Base-by-base conservation (phyloP, 2,888 invertebrate species). In the Scaeva pyrastri region DNA sequence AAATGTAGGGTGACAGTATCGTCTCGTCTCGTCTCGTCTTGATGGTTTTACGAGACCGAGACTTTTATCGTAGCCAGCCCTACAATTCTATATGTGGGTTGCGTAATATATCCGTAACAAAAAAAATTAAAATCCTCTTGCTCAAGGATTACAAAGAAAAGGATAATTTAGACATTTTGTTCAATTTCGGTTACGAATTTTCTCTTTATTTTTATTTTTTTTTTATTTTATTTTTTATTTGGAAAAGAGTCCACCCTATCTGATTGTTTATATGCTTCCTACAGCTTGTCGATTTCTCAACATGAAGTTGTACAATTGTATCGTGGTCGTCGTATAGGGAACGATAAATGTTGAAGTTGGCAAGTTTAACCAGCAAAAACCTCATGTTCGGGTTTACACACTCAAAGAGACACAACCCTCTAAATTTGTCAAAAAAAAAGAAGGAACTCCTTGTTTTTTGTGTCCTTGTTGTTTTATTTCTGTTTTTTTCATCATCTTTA, bases 141-240 rank as follows among this genome's bases (percentile, higher is more conserved):
- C 36, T 58, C 39, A 58, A 41, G 14, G 74, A 48, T 66, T 36
- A 45, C 39, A 16, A 45, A 64, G 45, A n/a, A 74, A 66, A 82
- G 70, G 78, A 86, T 86, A 82, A 86, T 82, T 71, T 86, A 86
- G 86, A 82, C 82, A 81, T 81, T 86, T 74, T 71, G 77, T 71
- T 74, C 64, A 86, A 81, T 81, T 81, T 74, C 4, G 14, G 68
- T 50, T 10, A 50, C 14, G 8, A 16, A 50, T 48, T 19, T 56
- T 39, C 62, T 41, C 36, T 52, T 5, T 31, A 5, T 31, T 8
- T 31, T 31, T n/a, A n/a, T n/a, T n/a, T 56, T 39, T 68, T 41
- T 43, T 52, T 5, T 31, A 5, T 31, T 8, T 31, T 31, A 31
- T 31, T 45, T 39, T 39, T 11, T 12, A 2, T n/a, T 48, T 11